These are phyloP conservation scores for Rhinolophus sinicus DNA, from an alignment of 2,113 vertebrate genomes.

Conservation along the genomic window DNA sequence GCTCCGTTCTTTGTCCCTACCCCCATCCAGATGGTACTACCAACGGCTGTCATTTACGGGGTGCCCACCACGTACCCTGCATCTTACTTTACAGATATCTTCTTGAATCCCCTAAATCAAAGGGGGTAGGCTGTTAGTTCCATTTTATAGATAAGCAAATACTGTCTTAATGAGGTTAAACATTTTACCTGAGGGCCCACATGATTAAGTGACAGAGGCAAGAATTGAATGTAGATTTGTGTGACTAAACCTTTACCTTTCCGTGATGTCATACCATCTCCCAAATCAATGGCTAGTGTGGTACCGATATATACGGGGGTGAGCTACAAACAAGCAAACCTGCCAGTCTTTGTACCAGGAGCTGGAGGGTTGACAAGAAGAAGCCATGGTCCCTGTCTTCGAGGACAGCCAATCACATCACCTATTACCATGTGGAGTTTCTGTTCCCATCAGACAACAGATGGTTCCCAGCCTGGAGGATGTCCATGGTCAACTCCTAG, in stretches of 20 bases:
- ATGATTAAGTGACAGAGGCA: neutral
- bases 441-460: neutral
- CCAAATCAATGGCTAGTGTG: neutral
- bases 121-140: neutral
- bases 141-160: neutral
- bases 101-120: neutral
- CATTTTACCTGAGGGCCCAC: neutral
- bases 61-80: neutral
- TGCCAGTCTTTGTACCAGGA: neutral
- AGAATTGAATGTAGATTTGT: neutral
- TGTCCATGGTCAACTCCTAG: neutral
- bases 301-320: neutral
- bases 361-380: neutral
- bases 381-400: neutral
- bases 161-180: neutral
- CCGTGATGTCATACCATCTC: neutral
- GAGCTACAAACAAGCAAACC: neutral
- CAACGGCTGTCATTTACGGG: too few species aligned
- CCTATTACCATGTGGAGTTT: neutral
- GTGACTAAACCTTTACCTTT: neutral
- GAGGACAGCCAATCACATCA: neutral
- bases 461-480: neutral
- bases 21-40: neutral
- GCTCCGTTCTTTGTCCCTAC: neutral
- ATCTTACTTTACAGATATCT: neutral